Percentiles rank a stretch among this genome's conserved stretches.
phyloP scores from a whole-genome alignment of 2,113 vertebrate species.

The Ptyas mucosa region DNA sequence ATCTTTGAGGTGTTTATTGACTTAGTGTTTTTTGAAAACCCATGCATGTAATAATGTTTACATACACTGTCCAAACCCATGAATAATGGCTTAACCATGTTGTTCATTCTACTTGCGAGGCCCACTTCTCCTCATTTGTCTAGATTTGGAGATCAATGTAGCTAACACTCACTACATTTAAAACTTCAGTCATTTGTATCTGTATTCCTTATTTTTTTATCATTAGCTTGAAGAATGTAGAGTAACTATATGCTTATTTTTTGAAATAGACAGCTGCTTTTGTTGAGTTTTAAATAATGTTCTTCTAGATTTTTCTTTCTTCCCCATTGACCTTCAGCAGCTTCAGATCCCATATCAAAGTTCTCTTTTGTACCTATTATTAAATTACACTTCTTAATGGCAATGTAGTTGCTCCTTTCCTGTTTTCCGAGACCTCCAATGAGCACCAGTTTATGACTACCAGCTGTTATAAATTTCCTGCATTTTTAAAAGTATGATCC shows the following conservation, averaged over 20 bases:
- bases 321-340: background rate
- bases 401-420: background rate
- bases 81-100: background rate
- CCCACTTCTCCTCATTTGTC: background rate
- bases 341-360: background rate
- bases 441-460: background rate
- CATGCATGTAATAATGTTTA: background rate
- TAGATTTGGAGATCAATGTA: background rate
- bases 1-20: background rate
- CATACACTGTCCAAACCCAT: background rate
- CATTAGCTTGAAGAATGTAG: background rate
- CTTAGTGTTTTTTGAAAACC: background rate
- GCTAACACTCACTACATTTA: background rate
- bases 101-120: background rate
- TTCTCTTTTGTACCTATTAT: background rate
- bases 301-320: background rate
- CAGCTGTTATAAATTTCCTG: background rate
- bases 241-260: background rate
- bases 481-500: background rate
- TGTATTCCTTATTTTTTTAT: background rate
- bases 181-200: background rate
- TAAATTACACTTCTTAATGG: background rate
- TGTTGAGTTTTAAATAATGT: background rate
- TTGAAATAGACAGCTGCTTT: background rate
- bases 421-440: background rate